Evolutionary conservation across 2,888 invertebrate genomes (phyloP), one percentile per base, ranked within the genome.

Genomic region (Epicampocera succincta): DNA sequence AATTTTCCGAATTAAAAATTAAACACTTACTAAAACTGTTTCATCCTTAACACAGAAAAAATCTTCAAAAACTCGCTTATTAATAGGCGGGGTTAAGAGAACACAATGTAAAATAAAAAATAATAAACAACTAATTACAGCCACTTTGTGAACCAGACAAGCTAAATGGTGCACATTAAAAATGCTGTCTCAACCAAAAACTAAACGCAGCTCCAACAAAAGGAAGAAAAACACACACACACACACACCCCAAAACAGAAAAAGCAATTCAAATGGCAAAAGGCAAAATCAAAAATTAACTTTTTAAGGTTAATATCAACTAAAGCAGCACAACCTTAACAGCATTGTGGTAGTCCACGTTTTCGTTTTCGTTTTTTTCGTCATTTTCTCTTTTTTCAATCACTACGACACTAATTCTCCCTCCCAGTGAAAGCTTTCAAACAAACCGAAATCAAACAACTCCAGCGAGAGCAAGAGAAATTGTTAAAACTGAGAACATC

Each of bases 301-400:
- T 72, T 58, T 69, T 69, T 74, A 65, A 58, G 65, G 60, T 66
- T 74, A 71, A 58, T 77, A 81, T 74, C 69, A 74, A 60, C 42
- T 50, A 46, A 58, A 72, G 46, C 25, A 71, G 69, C 65, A 71
- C 78, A 82, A 78, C 48, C 66, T 74, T 66, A 61, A 71, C 54
- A 66, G 66, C 42, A 75, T 82, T 82, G 82, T 74, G 82, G 74
- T 82, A 82, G 82, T 82, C 82, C 82, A 82, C 54, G 78, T 78
- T 71, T 40, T 56, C 3, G 5, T 48, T 65, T 17, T 13, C 33
- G 60, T 69, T 42, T 42, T 63, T 12, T n/a, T 42, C 48, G 19
- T n/a, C 9, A 52, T 61, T 44, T n/a, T 44, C 12, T n/a, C 13
- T n/a, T n/a, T n/a, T n/a, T n/a, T n/a, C n/a, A n/a, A n/a, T n/a